Conservation (phyloP, 1,140 invertebrate species). For the Lepidurus packardi region DNA sequence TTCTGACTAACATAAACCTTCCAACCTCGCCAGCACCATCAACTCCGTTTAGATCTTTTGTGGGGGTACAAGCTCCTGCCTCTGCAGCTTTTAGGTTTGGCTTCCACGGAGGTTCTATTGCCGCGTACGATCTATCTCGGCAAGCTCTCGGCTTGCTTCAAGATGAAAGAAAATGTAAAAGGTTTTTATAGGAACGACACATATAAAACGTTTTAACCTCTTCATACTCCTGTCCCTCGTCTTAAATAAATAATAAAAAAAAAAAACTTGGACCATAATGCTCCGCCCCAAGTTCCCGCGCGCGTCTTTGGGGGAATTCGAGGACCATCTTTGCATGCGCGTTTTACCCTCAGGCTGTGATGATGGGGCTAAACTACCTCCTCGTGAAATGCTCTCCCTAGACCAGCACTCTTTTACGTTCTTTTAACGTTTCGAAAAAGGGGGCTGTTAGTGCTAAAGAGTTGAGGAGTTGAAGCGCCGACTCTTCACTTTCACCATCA, state of each 20-base stretch:
- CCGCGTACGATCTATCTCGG: conserved; percentile 6
- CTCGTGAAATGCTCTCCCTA: neutral
- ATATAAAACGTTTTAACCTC: conserved; percentile 22
- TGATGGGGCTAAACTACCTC: neutral
- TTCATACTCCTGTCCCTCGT: neutral
- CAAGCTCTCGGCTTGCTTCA: neutral
- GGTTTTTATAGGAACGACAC: conserved; percentile 11
- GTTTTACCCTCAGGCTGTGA: neutral
- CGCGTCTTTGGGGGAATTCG: neutral
- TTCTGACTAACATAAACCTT: neutral
- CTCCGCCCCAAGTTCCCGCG: neutral
- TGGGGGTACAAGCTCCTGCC: neutral
- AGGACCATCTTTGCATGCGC: conserved; percentile 3
- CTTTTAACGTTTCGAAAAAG: neutral
- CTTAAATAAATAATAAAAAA: neutral
- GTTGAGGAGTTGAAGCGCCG: neutral
- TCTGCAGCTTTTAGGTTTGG: conserved; percentile 4
- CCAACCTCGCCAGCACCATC: conserved; percentile 3
- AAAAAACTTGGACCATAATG: neutral
- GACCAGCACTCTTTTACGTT: conserved; percentile 4
- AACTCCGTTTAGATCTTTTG: neutral
- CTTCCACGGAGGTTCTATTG: neutral
- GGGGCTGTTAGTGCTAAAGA: conserved; percentile 13
- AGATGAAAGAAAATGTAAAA: conserved; percentile 16
- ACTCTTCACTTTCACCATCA: neutral